Evolutionary conservation across 2,113 vertebrate species (phyloP).

Genomic region (Triplophysa tibetana): DNA sequence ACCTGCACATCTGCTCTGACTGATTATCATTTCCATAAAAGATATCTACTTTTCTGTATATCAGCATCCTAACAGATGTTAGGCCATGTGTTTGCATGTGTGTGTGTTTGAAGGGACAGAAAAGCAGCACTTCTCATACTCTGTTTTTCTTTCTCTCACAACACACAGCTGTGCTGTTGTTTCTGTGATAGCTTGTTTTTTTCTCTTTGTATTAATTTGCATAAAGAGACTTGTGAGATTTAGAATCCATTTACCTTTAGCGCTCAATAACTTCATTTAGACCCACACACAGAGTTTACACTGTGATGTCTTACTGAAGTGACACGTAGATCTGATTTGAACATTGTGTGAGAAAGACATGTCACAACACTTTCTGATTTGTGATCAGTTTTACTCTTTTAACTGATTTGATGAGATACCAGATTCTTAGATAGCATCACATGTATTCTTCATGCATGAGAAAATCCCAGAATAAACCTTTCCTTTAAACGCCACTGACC

Average conservation of each 20-base stretch:
- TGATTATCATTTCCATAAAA: conserved; percentile 12
- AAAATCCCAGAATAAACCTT: too few species aligned
- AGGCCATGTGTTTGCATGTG: background rate
- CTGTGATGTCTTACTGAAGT: background rate
- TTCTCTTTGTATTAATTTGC: conserved; percentile 38
- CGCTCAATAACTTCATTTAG: conserved; percentile 4
- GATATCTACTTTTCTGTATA: background rate
- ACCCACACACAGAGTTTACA: background rate
- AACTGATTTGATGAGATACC: too few species aligned
- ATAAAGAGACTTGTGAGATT: conserved; percentile 47
- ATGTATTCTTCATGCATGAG: too few species aligned
- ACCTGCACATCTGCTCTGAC: conserved; percentile 34
- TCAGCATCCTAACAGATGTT: conserved; percentile 27
- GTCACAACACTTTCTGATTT: too few species aligned
- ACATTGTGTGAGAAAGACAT: background rate
- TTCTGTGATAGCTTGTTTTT: conserved; percentile 3
- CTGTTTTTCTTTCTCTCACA: conserved; percentile 15
- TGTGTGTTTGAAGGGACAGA: background rate
- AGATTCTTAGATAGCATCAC: too few species aligned
- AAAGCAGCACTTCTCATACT: conserved; percentile 12
- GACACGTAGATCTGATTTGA: too few species aligned
- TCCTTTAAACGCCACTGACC: too few species aligned
- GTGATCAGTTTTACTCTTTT: too few species aligned
- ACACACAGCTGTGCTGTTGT: conserved; percentile 36
- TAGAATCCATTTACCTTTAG: conserved; percentile 37